Conservation (phyloP, 2,797 vertebrate species). For the Stomatorhinus walkeri region DNA sequence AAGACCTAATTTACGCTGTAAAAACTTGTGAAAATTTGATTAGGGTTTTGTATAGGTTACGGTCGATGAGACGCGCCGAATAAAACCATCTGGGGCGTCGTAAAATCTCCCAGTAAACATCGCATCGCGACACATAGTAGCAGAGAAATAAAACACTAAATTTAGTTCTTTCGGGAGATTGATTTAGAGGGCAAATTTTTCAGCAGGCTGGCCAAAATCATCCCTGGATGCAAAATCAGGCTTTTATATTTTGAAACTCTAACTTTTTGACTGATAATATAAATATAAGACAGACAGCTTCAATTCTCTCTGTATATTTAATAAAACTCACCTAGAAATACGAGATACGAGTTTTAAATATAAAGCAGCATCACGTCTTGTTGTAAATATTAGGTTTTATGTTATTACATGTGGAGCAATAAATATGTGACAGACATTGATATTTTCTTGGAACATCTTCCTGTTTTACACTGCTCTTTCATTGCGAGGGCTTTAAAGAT, state of each 20-base stretch:
- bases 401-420: neutral
- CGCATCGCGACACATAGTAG: neutral
- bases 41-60: neutral
- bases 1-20: neutral
- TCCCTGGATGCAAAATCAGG: neutral
- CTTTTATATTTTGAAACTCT: neutral
- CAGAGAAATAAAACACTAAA: neutral
- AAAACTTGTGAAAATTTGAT: slow-evolving; percentile 8
- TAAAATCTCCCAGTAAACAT: neutral
- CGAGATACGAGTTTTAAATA: neutral
- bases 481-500: neutral
- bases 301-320: neutral
- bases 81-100: neutral
- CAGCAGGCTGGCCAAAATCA: neutral
- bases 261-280: neutral
- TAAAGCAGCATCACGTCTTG: neutral
- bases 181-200: neutral
- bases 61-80: neutral
- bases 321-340: neutral
- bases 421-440: neutral
- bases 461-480: neutral
- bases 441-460: neutral
- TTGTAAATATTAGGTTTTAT: neutral
- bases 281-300: neutral
- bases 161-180: neutral